Conservation (phyloP, 1,140 invertebrate species). For the Tetramorium parvispinum region DNA sequence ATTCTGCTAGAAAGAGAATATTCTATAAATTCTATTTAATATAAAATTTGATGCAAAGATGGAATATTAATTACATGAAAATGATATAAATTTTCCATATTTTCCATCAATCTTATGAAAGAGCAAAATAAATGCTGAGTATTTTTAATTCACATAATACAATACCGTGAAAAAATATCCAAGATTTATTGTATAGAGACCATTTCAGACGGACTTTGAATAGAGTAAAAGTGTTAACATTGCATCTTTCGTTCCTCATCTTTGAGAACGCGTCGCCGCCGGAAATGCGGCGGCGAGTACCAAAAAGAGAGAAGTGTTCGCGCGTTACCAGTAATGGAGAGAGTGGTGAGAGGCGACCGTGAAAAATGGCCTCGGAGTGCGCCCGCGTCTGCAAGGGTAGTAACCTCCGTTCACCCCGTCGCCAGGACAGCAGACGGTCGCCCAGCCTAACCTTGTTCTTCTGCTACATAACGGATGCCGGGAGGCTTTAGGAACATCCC, state of each 20-base stretch:
- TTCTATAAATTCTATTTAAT: background rate
- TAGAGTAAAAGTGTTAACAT: background rate
- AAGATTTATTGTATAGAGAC: background rate
- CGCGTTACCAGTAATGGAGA: conserved; percentile 12
- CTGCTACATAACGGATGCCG: conserved; percentile 45
- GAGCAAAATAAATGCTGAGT: background rate
- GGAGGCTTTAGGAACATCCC: conserved; percentile 58
- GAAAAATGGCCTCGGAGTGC: conserved; percentile 63
- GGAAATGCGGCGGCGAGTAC: conserved; percentile 12
- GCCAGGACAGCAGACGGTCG: conserved; percentile 51
- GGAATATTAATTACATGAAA: background rate
- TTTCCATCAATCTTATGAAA: background rate
- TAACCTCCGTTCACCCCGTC: conserved; percentile 68
- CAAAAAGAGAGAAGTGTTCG: conserved; percentile 5
- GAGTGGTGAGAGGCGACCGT: conserved; percentile 42
- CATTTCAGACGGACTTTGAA: conserved; percentile 3
- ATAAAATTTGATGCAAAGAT: background rate
- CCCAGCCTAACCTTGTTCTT: conserved; percentile 41
- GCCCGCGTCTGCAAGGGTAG: conserved; percentile 52
- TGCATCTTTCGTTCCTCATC: background rate
- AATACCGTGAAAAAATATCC: background rate
- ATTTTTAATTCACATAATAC: background rate
- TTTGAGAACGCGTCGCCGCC: background rate
- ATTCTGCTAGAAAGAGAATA: background rate
- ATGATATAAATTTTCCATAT: background rate